These are phyloP conservation scores for Bos indicus DNA, from an alignment of 2,113 vertebrate genomes.

Conservation along the genomic window DNA sequence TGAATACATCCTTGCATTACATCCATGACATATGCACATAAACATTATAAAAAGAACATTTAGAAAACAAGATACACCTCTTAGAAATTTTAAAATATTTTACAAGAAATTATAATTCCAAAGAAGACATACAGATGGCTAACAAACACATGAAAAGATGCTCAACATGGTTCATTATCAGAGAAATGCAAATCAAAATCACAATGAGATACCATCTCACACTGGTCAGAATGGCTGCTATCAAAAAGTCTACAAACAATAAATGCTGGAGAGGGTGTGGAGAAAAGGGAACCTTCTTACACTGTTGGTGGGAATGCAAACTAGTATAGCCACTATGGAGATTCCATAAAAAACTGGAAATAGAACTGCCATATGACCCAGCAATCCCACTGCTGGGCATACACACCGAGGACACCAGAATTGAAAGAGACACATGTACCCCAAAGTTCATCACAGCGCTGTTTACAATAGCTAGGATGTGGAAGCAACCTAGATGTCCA, in stretches of 20 bases:
- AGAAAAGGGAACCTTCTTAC: not conserved
- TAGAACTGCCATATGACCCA: not conserved
- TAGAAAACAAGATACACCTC: not conserved
- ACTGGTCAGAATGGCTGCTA: not conserved
- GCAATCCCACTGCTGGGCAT: not conserved
- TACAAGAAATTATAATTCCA: not conserved
- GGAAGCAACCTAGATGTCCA: not conserved
- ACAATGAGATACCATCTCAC: not conserved
- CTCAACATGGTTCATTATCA: not conserved
- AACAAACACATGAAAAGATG: not conserved
- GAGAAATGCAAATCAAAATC: not conserved
- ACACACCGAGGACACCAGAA: not conserved
- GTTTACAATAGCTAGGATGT: not conserved
- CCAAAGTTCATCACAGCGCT: not conserved
- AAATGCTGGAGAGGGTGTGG: not conserved
- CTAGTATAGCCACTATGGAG: not conserved
- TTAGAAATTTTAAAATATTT: not conserved
- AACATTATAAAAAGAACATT: not conserved
- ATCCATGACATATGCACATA: not conserved
- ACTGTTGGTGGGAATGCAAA: not conserved
- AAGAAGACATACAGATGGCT: not conserved
- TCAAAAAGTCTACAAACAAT: not conserved
- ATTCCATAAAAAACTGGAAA: not conserved
- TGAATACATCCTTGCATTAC: not conserved
- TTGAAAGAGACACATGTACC: not conserved